Conservation (phyloP, 2,113 vertebrate genomes). For the Cettia cetti region DNA sequence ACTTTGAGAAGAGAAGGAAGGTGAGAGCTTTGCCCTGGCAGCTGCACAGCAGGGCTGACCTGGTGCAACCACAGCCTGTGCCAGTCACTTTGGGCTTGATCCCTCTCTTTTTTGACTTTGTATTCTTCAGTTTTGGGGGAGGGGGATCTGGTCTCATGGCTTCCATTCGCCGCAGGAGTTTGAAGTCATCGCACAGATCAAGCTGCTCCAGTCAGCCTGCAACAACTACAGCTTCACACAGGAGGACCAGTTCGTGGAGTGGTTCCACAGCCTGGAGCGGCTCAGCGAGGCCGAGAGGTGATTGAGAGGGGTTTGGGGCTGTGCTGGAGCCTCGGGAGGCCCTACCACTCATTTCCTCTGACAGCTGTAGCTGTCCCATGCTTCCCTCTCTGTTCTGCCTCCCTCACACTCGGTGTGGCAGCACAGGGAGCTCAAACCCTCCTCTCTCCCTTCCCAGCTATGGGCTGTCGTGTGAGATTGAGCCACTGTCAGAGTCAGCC, state of each 20-base stretch:
- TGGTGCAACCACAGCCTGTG: not conserved
- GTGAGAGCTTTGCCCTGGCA: conserved; percentile 65
- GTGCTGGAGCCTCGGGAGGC: fast-evolving
- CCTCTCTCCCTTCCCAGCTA: conserved; percentile 77
- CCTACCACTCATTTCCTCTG: fast-evolving
- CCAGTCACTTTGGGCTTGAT: not conserved
- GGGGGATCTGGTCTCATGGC: not conserved
- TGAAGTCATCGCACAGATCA: conserved; percentile 96
- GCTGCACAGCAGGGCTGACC: not conserved
- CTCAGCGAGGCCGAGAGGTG: conserved; percentile 93
- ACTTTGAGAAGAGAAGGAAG: conserved; percentile 98
- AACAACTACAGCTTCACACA: conserved; percentile 93
- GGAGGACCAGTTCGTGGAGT: conserved; percentile 82
- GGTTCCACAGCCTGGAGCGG: conserved; percentile 85
- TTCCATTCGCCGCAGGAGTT: conserved; percentile 80
- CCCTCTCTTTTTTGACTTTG: not conserved
- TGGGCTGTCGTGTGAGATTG: conserved; percentile 91
- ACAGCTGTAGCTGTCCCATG: not conserved
- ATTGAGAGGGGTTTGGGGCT: not conserved
- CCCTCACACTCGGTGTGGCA: not conserved
- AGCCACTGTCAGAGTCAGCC: conserved; percentile 91
- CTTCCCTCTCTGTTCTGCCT: not conserved
- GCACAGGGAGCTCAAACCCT: not conserved
- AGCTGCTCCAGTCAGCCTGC: conserved; percentile 92
- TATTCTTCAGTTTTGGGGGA: not conserved